Percentiles rank a stretch among this genome's conserved stretches.
Conservation (phyloP, 2,888 invertebrate genomes). For the Yponomeuta sedellus region DNA sequence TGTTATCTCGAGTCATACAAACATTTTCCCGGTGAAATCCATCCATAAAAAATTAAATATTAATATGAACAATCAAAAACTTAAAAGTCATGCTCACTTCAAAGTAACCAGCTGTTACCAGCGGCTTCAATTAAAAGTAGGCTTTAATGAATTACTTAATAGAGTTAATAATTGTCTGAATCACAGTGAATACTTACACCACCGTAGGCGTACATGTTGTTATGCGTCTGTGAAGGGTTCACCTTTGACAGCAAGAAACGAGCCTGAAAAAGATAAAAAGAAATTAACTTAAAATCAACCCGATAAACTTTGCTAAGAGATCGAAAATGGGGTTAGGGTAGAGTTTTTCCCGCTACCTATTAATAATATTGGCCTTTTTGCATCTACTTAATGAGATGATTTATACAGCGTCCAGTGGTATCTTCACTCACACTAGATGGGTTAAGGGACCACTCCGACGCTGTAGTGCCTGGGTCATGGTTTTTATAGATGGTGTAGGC, state of each 20-base stretch:
- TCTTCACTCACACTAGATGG: no score
- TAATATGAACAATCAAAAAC: neutral
- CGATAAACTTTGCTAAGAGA: neutral
- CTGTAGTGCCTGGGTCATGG: no score
- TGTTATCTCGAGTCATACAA: neutral
- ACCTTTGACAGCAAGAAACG: conserved; percentile 98
- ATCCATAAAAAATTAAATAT: neutral
- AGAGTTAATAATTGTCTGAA: neutral
- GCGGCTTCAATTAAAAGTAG: neutral
- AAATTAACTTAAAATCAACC: neutral
- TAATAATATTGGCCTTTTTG: no score
- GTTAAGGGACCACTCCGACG: no score
- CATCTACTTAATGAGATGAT: no score
- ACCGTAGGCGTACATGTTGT: conserved; percentile 98
- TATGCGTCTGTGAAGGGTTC: conserved; percentile 99
- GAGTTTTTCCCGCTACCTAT: no score
- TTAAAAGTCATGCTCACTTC: conserved; percentile 1
- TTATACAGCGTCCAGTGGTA: no score
- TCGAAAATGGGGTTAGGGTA: no score
- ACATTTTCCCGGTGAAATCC: neutral
- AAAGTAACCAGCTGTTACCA: neutral
- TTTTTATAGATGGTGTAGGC: no score
- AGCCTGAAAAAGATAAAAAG: conserved; percentile 77
- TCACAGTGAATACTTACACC: conserved; percentile 80
- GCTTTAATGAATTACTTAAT: neutral